A percentile compares a stretch with the other conserved stretches of the same genome.
These are phyloP conservation scores for Pardalotus punctatus DNA, from an alignment of 2,113 vertebrate genomes.

Conservation along the genomic window DNA sequence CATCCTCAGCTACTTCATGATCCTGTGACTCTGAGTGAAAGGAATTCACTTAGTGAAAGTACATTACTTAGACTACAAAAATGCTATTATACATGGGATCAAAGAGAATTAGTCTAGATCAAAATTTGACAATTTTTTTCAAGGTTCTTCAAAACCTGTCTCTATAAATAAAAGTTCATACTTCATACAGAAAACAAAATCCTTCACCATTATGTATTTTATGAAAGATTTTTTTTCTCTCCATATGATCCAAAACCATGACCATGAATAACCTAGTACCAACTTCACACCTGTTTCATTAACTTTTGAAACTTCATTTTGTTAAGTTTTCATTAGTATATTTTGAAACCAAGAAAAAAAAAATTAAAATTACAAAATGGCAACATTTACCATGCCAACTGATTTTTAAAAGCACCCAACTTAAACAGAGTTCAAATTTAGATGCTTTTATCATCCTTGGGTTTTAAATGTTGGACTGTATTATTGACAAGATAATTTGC, in stretches of 20 bases:
- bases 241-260: neutral
- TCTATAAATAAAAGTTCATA: neutral
- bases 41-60: neutral
- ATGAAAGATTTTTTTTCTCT: neutral
- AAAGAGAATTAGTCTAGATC: neutral
- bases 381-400: neutral
- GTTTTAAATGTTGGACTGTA: neutral
- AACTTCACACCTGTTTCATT: neutral
- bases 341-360: neutral
- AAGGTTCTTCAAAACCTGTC: neutral
- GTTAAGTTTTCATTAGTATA: neutral
- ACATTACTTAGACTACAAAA: neutral
- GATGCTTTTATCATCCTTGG: neutral
- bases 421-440: neutral
- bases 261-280: neutral
- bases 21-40: neutral
- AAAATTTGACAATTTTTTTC: neutral
- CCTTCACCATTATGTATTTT: neutral
- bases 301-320: neutral
- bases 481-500: constrained; percentile 40
- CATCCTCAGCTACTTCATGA: neutral
- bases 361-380: neutral
- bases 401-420: neutral
- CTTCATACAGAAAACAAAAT: neutral
- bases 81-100: neutral